Base-by-base conservation (phyloP, 2,113 vertebrate species). In the Anas platyrhynchos region DNA sequence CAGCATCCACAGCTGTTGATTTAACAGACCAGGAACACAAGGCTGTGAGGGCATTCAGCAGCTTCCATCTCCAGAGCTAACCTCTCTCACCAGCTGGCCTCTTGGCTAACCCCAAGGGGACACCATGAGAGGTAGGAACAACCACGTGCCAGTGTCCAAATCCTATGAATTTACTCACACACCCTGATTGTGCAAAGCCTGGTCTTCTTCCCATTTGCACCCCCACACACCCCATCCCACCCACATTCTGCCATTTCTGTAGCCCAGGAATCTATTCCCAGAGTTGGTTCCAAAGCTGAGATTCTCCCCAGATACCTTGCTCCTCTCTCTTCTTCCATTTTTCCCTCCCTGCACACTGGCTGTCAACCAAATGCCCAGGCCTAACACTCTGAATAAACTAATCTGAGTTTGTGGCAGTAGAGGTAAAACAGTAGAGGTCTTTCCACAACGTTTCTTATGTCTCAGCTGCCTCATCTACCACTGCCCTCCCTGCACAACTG, bases 191-290 rank as follows among this genome's bases (percentile, higher is more conserved):
- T 86, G n/a, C 38, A 25, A 36, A 46, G 26, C 58, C 17, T 29
- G 26, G 74, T n/a, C 43, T 29, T 71, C 46, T 48, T 48, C 38
- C 43, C 43, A 46, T 44, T 15, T 3, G 3, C 43, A 48, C 31
- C 26, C 36, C 48, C 3, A 13, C 63, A 48, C 69, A 13, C 23
- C 26, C 26, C 16, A 4, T 74, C 31, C 38, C 26, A 59, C 14
- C 6, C 2, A 10, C 18, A 55, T 7, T 11, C 23, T 1, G 1
- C 2, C 23, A 3, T 17, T 48, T 55, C 58, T 48, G 6, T 41
- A 82, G n/a, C 32, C 29, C 32, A n/a, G 48, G 34, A 22, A 25
- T 21, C 21, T 17, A 38, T 15, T 38, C 13, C 7, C 7, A 21
- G 18, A 17, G 20, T 32, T 2, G 2, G 18, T 43, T 17, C 61